These are phyloP conservation scores for Cosmopolites sordidus DNA, from an alignment of 2,888 invertebrate genomes.

Conservation along the genomic window DNA sequence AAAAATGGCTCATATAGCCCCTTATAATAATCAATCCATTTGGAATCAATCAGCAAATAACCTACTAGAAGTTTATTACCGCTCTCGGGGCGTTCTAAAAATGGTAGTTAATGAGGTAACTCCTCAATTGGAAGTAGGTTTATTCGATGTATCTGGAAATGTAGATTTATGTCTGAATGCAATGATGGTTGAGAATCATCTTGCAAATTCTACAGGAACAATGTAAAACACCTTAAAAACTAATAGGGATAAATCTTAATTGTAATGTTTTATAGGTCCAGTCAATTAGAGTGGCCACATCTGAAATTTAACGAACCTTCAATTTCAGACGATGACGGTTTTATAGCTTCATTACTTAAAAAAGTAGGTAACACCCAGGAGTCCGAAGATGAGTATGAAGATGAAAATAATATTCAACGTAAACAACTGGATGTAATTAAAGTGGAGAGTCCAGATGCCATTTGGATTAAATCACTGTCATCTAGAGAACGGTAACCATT, in stretches of 20 bases:
- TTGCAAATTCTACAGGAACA: slow-evolving; percentile 52
- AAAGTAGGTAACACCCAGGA: slow-evolving; percentile 31
- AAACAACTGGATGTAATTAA: slow-evolving; percentile 35
- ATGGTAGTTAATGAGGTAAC: slow-evolving; percentile 43
- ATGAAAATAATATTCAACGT: slow-evolving; percentile 4
- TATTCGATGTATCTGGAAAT: slow-evolving; percentile 44
- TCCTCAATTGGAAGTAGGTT: slow-evolving; percentile 42
- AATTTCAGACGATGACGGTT: slow-evolving; percentile 28
- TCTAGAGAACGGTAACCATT: slow-evolving; percentile 28
- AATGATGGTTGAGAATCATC: slow-evolving; percentile 49
- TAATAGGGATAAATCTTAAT: too few relatives aligned
- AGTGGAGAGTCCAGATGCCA: slow-evolving; percentile 37
- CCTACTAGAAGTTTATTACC: slow-evolving; percentile 44
- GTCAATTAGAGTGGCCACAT: slow-evolving; percentile 49
- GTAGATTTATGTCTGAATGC: slow-evolving; percentile 53
- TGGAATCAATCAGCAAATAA: slow-evolving; percentile 45
- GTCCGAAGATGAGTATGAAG: slow-evolving; percentile 17
- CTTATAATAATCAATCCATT: slow-evolving; percentile 38
- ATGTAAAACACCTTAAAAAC: slow-evolving; percentile 51
- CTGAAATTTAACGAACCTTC: slow-evolving; percentile 26
- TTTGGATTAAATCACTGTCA: slow-evolving; percentile 47
- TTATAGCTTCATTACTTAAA: slow-evolving; percentile 30
- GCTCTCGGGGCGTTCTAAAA: slow-evolving; percentile 41
- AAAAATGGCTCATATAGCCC: slow-evolving; percentile 48
- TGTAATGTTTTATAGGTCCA: slow-evolving; percentile 33